Base-by-base conservation (phyloP, 2,888 invertebrate genomes). In the Phyllotreta striolata region DNA sequence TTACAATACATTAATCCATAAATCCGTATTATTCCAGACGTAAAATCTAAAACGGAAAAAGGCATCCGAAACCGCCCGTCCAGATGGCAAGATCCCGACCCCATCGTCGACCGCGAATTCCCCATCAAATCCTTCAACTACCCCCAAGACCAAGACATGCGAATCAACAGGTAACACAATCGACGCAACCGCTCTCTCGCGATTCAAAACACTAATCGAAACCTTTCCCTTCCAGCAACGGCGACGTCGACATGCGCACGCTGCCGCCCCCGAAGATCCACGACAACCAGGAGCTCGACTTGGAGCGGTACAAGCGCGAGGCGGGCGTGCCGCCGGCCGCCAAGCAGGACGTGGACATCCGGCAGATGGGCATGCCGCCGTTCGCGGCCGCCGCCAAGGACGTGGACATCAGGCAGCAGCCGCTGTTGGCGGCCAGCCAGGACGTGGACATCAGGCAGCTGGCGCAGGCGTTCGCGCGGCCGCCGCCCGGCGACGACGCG, bases 401-500 rank as follows among this genome's bases (percentile, higher is more conserved):
- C 60, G 69, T 74, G 0, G 78, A 78, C 55, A 77, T 76, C 7
- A 56, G 66, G 34, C 59, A 59, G 24, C 68, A 63, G 8, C 57
- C 67, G 6, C 46, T 70, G 41, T 67, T 77, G 9, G 70, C 73
- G 49, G 67, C 76, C 9, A 80, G 24, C 4, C 1, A 80, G 66
- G 84, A 84, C 64, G 72, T 83, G 1, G 84, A 84, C 72, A 79
- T 83, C 14, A 76, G 84, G 40, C 81, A 83, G 64, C 67, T 83
- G 24, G 68, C 82, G n/a, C 62, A 52, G 6, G 57, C 64, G 12
- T 73, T 72, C 41, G 68, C 67, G 34, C 64, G 64, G 37, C 56
- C 52, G 3, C 38, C 44, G 6, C 34, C 46, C 43, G 69, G 71
- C 14, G 68, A 70, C 5, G 65, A 68, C 35, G 61, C 40, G 1